phyloP scores from a whole-genome alignment of 2,113 vertebrate genomes.

The Gymnocephalus cernua region DNA sequence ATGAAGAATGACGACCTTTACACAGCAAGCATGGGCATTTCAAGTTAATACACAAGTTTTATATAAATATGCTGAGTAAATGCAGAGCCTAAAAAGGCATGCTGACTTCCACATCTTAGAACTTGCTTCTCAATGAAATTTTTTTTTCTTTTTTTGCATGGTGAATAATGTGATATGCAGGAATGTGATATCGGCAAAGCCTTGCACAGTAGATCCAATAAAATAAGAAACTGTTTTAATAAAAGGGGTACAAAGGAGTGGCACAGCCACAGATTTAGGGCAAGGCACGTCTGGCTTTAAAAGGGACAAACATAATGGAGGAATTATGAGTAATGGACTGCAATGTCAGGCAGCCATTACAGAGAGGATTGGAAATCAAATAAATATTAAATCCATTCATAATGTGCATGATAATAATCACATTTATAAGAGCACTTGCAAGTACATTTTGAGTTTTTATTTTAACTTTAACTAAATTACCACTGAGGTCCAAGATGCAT shows the following conservation, averaged over 20 bases:
- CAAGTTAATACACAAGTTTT: neutral
- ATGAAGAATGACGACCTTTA: neutral
- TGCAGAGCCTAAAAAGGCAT: neutral
- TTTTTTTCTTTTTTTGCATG: too few species aligned
- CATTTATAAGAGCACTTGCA: neutral
- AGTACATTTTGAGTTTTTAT: conserved; percentile 1
- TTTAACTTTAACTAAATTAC: neutral
- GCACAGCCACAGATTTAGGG: conserved; percentile 33
- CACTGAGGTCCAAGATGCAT: neutral
- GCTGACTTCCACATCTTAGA: neutral
- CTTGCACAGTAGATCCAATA: neutral
- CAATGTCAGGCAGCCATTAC: conserved; percentile 13
- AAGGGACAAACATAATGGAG: conserved; percentile 46
- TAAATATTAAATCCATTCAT: conserved; percentile 16
- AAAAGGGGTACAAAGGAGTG: conserved; percentile 16
- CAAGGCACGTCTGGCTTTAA: conserved; percentile 35
- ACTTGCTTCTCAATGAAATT: neutral
- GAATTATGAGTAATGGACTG: conserved; percentile 45
- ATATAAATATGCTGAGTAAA: neutral
- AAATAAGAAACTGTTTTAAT: conserved; percentile 33
- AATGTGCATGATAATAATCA: conserved; percentile 23
- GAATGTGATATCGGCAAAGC: conserved; percentile 6
- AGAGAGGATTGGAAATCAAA: conserved; percentile 27
- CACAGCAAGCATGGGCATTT: neutral
- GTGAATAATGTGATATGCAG: conserved; percentile 1